A percentile compares a stretch with the other conserved stretches of the same genome.
These are phyloP conservation scores for Epinephelus cyanopodus DNA, from an alignment of 2,113 vertebrate genomes.

Conservation along the genomic window DNA sequence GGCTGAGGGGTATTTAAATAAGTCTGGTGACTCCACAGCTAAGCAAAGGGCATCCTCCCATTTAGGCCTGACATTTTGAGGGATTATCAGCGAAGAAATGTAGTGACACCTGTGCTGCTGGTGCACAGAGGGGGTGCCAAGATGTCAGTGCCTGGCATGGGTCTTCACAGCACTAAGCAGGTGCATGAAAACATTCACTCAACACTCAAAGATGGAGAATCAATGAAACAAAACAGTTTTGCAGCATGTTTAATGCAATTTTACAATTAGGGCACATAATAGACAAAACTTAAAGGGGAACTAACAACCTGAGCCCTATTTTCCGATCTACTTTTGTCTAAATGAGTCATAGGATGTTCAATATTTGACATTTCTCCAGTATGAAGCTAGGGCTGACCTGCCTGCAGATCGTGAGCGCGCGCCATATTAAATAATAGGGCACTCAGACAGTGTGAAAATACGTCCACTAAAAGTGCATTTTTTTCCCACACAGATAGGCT, in stretches of 20 bases:
- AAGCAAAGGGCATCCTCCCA: constrained; percentile 10
- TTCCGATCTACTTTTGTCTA: too few relatives aligned
- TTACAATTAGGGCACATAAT: neutral
- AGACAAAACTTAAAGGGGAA: too few relatives aligned
- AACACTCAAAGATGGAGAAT: neutral
- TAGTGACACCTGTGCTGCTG: constrained; percentile 16
- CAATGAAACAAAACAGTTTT: neutral
- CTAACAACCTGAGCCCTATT: too few relatives aligned
- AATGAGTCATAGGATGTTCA: too few relatives aligned
- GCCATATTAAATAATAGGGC: too few relatives aligned
- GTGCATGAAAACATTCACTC: neutral
- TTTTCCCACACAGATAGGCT: too few relatives aligned
- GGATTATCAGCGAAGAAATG: constrained; percentile 28
- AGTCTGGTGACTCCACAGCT: neutral
- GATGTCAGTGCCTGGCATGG: neutral
- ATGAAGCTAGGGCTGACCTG: too few relatives aligned
- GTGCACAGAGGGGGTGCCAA: neutral
- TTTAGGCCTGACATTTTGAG: constrained; percentile 41
- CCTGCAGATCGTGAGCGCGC: too few relatives aligned
- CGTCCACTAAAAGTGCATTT: too few relatives aligned
- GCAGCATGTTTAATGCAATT: neutral
- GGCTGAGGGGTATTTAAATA: constrained; percentile 23
- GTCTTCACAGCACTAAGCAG: neutral
- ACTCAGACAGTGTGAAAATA: too few relatives aligned
- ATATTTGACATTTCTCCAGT: too few relatives aligned